Base-by-base conservation (phyloP, 2,888 invertebrate genomes). In the Embidobia sp. region DNA sequence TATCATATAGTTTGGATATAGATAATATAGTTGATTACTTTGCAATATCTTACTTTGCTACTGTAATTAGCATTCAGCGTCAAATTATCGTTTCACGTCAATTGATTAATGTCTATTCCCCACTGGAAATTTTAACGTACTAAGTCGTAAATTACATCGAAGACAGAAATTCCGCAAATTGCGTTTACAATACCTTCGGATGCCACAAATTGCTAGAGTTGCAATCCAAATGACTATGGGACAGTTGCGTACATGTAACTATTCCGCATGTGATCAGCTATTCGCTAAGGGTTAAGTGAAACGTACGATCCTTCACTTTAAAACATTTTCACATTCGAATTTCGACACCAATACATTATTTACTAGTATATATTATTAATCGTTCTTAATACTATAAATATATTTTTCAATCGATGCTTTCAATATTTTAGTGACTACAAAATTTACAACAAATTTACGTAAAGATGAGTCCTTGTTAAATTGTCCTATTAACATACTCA, bases 81-180 rank as follows among this genome's bases (percentile, higher is more conserved):
- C 72, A 57, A 63, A 66, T 73, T 73, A 73, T 51, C 57, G 55
- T 66, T 66, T 66, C 35, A 35, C 22, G 29, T 49, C 59, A 37
- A 66, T 59, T 74, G 66, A 74, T 66, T 59, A 66, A 66, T 63
- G 61, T 40, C 72, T 53, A 48, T 55, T 66, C 59, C 37, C 29
- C 51, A 8, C 27, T 31, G 40, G 59, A 74, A 51, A 74, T 66
- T 74, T 74, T 74, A 57, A 51, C 59, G 27, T 46, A 61, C 59
- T 18, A 1, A 19, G 49, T 31, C 66, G 74, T 61, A 74, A 74
- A 74, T 74, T 74, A 74, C 44, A 67, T 7, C 53, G 53, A 61
- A 53, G 74, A 61, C 53, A 61, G 66, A 66, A 67, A 74, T 74
- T 74, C 74, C 66, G 40, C 53, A 61, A 67, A 74, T 74, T 66